Base-by-base conservation (phyloP, 2,113 vertebrate species). In the Scartelaos histophorus region DNA sequence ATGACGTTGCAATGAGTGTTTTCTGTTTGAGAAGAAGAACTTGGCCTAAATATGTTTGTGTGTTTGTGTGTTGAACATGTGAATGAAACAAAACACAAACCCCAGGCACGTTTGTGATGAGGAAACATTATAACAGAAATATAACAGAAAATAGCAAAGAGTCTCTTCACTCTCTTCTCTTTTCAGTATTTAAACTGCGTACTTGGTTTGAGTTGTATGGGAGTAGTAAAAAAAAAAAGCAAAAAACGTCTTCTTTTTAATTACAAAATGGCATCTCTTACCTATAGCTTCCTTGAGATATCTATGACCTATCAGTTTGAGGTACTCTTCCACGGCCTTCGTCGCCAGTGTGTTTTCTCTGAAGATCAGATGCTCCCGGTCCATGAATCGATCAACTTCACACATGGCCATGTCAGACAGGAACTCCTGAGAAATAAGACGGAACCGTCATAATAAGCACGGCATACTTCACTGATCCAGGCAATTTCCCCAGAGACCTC, bases 281-380 rank as follows among this genome's bases (percentile, higher is more conserved):
- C 97, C 97, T 35, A 99, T 97, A 83, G 97, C 96, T 11, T 99
- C 97, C 93, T 98, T 98, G 93, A 99, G 97, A 94, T 98, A 99
- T 94, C 97, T 94, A 93, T 98, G 96, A 88, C 97, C 97, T 46
- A 99, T 98, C 90, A 99, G 93, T 91, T 98, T 97, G 94, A 99
- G 97, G 84, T 97, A 99, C 94, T 99, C 97, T 90, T 98, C 97
- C 91, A 98, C 97, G 88, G 97, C 97, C 95, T 98, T 99, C 57
- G 97, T 98, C 85, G 97, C 97, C 53, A 99, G 95, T 13, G 97
- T 98, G 93, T 98, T 99, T 89, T 99, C 97, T 69, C 97, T 95
- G 91, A 99, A 98, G 88, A 98, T 97, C 83, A 98, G 91, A 88
- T 98, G 97, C 85, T 98, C 97, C 21, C 97, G 94, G 89, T 98